Evolutionary conservation across 2,113 vertebrate genomes (phyloP), one percentile per base, ranked within the genome.

Genomic region (Xiphophorus hellerii): DNA sequence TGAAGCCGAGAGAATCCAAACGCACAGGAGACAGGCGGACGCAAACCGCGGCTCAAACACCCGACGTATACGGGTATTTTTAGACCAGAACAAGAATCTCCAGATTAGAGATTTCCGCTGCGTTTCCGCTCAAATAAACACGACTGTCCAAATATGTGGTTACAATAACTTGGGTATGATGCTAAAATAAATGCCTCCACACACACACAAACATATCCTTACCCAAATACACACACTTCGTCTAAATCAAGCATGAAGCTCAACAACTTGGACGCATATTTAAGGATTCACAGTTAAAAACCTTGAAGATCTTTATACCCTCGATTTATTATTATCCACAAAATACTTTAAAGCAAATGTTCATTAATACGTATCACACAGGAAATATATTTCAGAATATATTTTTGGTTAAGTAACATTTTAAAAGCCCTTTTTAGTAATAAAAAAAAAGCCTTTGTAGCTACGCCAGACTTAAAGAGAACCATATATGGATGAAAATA

Each of bases 51-150:
- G 44, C 39, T 12, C 7, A 78, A 27, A 44, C 25, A 44, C 28
- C 65, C 6, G 28, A 35, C 25, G 14, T 44, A 27, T 35, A 77
- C 62, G 71, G 61, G 51, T 31, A 78, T 14, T 76, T 74, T 64
- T 78, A 44, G 69, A 74, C 27, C 77, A 76, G n/a, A 39, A 39
- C 20, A 75, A 80, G 87, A 68, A 71, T 71, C 37, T 51, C 72
- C 63, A 86, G 77, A 81, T 83, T 76, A 0, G 81, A 63, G 62
- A 76, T 83, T 84, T 87, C 75, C 39, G 44, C 67, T 0, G 73
- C 66, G 31, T 70, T 84, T 85, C 80, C 6, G 1, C 73, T 66
- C 71, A 84, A 83, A 67, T 86, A 81, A 88, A 88, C 84, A 82
- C 6, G 44, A 61, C 71, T 58, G 25, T 54, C 72, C 58, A 69